A percentile compares a stretch with the other conserved stretches of the same genome.
Conservation (phyloP, 2,797 vertebrate genomes). For the Enteromius mattozi region DNA sequence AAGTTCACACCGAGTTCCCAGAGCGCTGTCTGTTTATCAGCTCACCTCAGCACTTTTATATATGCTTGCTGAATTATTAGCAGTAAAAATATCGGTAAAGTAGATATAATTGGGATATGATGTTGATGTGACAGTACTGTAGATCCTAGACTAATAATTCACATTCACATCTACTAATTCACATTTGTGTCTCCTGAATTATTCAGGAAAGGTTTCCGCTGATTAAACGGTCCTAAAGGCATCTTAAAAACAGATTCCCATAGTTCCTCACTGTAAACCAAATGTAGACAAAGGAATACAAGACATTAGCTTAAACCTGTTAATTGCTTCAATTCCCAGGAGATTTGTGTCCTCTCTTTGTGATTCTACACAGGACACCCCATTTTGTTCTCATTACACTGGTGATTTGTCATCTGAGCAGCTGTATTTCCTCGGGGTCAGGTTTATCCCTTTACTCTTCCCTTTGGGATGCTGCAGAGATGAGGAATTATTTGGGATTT, state of each 20-base stretch:
- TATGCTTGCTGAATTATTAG: neutral
- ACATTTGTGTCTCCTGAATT: neutral
- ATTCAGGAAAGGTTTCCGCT: neutral
- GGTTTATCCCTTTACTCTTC: conserved; percentile 43
- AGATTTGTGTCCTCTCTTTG: conserved; percentile 36
- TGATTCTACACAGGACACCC: conserved; percentile 43
- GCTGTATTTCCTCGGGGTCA: conserved; percentile 30
- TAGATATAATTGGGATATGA: neutral
- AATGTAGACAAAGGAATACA: conserved; percentile 28
- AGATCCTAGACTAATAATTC: neutral
- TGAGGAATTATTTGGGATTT: conserved; percentile 53
- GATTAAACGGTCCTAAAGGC: neutral
- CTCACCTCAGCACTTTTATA: neutral
- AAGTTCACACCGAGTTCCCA: neutral
- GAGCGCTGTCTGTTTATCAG: neutral
- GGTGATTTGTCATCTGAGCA: conserved; percentile 56
- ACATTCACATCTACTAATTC: neutral
- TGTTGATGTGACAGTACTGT: neutral
- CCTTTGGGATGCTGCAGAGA: conserved; percentile 46
- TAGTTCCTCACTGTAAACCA: neutral
- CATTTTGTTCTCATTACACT: conserved; percentile 59
- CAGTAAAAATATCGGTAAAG: neutral
- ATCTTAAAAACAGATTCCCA: conserved; percentile 1
- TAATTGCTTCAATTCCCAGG: conserved; percentile 51
- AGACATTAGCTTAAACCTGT: conserved; percentile 53